These are phyloP conservation scores for Scrobipalpa atriplicella DNA, from an alignment of 2,888 invertebrate species.

Conservation along the genomic window DNA sequence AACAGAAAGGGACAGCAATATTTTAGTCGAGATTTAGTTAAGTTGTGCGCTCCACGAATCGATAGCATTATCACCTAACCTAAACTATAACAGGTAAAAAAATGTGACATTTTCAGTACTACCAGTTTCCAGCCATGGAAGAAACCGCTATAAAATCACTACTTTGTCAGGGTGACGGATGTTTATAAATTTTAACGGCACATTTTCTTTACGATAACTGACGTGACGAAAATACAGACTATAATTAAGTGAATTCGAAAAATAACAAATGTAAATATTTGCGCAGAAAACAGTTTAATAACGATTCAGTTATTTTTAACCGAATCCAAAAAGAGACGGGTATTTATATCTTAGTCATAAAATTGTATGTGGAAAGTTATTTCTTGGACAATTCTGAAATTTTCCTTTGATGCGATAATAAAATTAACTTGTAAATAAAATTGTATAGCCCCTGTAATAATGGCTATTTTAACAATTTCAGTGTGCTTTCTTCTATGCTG, in stretches of 20 bases:
- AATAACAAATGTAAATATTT: not conserved
- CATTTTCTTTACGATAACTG: not conserved
- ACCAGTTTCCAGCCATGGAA: too few species aligned
- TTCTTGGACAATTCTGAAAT: not conserved
- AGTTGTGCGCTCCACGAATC: too few species aligned
- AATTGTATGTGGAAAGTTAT: not conserved
- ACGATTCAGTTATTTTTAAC: not conserved
- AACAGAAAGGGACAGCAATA: too few species aligned
- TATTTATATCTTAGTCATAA: not conserved
- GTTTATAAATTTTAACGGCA: conserved; percentile 1
- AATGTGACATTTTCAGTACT: too few species aligned
- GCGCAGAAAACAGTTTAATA: conserved; percentile 20
- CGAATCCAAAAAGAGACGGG: not conserved
- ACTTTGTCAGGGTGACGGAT: conserved; percentile 2
- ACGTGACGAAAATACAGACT: not conserved
- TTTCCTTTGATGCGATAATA: too few species aligned
- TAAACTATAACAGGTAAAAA: too few species aligned
- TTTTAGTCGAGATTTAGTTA: too few species aligned
- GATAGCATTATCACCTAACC: too few species aligned
- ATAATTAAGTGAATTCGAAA: not conserved
- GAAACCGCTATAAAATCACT: not conserved
- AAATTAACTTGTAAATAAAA: too few species aligned
- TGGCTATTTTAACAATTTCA: too few species aligned
- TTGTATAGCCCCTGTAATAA: too few species aligned
- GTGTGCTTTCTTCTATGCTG: too few species aligned